Conservation (phyloP, 2,113 vertebrate species). For the Oncorhynchus masou region DNA sequence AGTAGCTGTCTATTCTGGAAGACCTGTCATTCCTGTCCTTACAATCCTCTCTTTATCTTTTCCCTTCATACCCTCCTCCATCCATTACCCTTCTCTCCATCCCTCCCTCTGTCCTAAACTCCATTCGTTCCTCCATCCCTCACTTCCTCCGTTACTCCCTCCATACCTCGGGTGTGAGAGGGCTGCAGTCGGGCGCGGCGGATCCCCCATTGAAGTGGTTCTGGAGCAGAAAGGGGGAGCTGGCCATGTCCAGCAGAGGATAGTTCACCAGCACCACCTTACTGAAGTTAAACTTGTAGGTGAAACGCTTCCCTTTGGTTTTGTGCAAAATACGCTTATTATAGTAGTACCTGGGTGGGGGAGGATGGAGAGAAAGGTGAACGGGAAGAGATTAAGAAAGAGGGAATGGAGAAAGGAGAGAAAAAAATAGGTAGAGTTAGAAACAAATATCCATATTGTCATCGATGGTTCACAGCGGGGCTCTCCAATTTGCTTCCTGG, state of each 20-base stretch:
- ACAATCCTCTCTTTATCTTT: background rate
- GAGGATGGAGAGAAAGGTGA: slow-evolving; percentile 28
- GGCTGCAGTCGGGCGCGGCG: slow-evolving; percentile 78
- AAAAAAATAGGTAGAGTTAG: slow-evolving; percentile 46
- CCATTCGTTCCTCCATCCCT: background rate
- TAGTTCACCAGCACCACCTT: slow-evolving; percentile 91
- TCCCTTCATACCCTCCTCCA: background rate
- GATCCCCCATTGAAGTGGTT: slow-evolving; percentile 80
- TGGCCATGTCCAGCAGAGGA: slow-evolving; percentile 86
- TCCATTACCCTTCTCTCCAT: background rate
- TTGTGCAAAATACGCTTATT: slow-evolving; percentile 95
- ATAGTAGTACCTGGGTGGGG: slow-evolving; percentile 85
- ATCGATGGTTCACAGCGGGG: no score
- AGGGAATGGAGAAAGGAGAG: slow-evolving; percentile 9
- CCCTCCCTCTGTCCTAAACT: background rate
- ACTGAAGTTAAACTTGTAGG: slow-evolving; percentile 96
- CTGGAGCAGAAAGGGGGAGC: slow-evolving; percentile 82
- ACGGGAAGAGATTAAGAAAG: slow-evolving; percentile 33
- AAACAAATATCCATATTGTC: no score
- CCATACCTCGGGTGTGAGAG: slow-evolving; percentile 81
- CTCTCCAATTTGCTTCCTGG: no score
- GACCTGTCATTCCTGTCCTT: background rate
- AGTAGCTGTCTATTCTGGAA: no score
- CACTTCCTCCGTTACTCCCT: background rate
- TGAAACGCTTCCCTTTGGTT: slow-evolving; percentile 93